Evolutionary conservation across 1,140 invertebrate genomes (phyloP).

Genomic region (Heterodera schachtii): DNA sequence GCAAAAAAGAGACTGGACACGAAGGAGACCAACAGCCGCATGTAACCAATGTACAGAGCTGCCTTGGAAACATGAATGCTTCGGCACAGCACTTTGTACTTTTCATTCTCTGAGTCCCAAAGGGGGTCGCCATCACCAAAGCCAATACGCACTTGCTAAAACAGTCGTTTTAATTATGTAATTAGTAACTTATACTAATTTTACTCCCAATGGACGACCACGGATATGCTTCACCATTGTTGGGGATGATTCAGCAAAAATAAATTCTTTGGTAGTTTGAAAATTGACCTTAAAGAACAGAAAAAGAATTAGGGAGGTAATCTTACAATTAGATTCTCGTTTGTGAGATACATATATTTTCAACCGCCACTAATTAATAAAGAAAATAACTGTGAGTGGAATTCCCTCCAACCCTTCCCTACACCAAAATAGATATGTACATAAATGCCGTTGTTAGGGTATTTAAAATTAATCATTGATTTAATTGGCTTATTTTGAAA

Average conservation of each 20-base stretch:
- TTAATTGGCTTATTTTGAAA: no score
- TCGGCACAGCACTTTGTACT: constrained; percentile 60
- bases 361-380: no score
- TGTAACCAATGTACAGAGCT: constrained; percentile 54
- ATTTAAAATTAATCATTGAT: no score
- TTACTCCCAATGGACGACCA: not conserved
- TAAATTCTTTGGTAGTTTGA: not conserved
- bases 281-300: no score
- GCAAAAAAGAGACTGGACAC: constrained; percentile 51
- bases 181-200: no score
- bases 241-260: not conserved
- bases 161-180: not conserved
- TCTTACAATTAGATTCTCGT: no score
- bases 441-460: no score
- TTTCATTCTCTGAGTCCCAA: constrained; percentile 57
- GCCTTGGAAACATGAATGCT: constrained; percentile 61
- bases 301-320: no score
- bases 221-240: not conserved
- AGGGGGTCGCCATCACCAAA: constrained; percentile 49
- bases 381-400: no score
- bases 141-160: constrained; percentile 38
- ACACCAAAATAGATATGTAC: no score
- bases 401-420: no score
- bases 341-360: no score
- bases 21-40: constrained; percentile 54